These are phyloP conservation scores for Nicator chloris DNA, from an alignment of 2,113 vertebrate species.

Conservation along the genomic window DNA sequence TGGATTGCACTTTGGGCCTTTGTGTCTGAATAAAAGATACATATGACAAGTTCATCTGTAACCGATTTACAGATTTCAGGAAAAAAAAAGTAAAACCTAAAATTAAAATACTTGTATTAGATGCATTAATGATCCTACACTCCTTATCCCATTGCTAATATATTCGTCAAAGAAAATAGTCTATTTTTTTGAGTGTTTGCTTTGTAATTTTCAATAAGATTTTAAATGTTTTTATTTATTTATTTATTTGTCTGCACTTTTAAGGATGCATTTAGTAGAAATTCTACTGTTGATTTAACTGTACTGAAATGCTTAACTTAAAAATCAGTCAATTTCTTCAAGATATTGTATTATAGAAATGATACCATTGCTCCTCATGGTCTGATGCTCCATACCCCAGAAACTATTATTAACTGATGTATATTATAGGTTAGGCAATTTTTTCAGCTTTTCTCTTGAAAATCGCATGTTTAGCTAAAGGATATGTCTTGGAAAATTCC, in stretches of 20 bases:
- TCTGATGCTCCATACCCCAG: background rate
- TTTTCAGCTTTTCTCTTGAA: background rate
- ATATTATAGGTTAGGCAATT: background rate
- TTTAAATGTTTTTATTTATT: background rate
- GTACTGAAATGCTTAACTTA: background rate
- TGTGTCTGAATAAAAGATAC: background rate
- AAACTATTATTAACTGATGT: background rate
- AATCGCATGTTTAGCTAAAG: background rate
- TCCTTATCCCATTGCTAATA: background rate
- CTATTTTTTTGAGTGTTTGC: background rate
- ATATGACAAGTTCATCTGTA: background rate
- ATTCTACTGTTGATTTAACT: background rate
- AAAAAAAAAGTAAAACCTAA: background rate
- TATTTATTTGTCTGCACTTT: fast-evolving
- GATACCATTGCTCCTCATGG: background rate
- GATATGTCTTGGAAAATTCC: background rate
- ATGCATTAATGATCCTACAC: background rate
- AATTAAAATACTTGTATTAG: background rate
- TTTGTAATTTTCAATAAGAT: background rate
- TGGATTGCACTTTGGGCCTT: background rate
- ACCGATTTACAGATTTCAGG: too few relatives aligned
- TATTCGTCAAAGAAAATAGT: background rate
- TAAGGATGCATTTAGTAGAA: background rate
- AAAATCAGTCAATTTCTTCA: background rate
- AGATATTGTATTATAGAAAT: background rate